These are phyloP conservation scores for Scolopax bukidnonensis DNA, from an alignment of 2,797 vertebrate genomes.

Conservation along the genomic window DNA sequence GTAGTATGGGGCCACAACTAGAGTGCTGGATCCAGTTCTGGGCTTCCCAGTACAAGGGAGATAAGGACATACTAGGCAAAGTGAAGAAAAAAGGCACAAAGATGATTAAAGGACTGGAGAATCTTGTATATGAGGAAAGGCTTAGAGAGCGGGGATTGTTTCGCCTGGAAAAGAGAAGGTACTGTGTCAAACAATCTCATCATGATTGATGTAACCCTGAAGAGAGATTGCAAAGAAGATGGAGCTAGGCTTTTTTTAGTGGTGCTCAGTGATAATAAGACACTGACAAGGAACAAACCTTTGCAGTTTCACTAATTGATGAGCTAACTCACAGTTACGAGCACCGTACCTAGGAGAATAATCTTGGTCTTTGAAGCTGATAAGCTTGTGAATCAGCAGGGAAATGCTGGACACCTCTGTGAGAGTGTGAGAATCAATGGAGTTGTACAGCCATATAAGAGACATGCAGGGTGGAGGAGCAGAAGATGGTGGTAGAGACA, in stretches of 20 bases:
- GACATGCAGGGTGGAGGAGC: neutral
- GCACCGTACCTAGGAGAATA: neutral
- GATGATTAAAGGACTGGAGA: neutral
- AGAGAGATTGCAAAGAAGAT: neutral
- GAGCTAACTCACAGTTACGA: neutral
- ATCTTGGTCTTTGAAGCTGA: neutral
- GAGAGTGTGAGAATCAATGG: neutral
- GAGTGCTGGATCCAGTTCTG: neutral
- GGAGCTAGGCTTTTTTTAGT: neutral
- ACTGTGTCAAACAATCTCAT: neutral
- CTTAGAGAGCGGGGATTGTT: neutral
- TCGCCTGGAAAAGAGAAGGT: neutral
- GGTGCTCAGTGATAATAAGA: neutral
- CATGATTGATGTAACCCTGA: neutral
- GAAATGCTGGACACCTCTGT: rapidly evolving
- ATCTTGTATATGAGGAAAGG: neutral
- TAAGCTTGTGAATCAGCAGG: neutral
- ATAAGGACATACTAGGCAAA: no score
- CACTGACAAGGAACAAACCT: neutral
- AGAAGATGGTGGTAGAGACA: neutral
- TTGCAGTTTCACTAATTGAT: neutral
- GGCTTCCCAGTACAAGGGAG: neutral
- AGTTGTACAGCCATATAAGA: neutral
- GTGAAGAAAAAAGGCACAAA: neutral
- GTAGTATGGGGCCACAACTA: neutral